These are phyloP conservation scores for Oxystoma pomonae DNA, from an alignment of 2,888 invertebrate genomes.

Conservation along the genomic window DNA sequence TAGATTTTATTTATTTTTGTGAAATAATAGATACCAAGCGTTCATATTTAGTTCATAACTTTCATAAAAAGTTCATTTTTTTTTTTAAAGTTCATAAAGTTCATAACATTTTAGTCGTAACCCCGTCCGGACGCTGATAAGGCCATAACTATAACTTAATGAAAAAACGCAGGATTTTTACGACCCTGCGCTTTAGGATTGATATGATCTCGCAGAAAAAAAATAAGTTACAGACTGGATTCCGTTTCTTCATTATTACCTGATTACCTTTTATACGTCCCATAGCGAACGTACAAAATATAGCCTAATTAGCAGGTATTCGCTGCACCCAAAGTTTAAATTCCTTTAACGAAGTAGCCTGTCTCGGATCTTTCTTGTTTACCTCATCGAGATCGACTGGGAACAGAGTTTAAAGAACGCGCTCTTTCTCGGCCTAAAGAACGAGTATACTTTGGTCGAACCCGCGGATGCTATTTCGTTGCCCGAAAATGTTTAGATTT, in stretches of 20 bases:
- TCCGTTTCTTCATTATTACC: not conserved
- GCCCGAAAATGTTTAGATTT: conserved; percentile 30
- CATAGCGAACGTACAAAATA: conserved; percentile 29
- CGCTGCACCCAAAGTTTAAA: conserved; percentile 4
- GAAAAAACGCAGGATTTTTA: not conserved
- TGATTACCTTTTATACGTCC: conserved; percentile 26
- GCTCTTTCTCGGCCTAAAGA: not conserved
- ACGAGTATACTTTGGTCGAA: not conserved
- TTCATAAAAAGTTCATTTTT: too few species aligned
- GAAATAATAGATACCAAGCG: too few species aligned
- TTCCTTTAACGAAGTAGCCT: not conserved
- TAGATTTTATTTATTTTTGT: too few species aligned
- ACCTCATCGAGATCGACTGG: not conserved
- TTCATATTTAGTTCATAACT: too few species aligned
- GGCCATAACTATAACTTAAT: not conserved
- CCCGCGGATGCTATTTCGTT: not conserved
- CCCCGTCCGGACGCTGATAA: too few species aligned
- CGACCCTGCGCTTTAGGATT: not conserved
- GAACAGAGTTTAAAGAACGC: not conserved
- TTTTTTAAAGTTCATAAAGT: too few species aligned
- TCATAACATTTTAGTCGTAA: too few species aligned
- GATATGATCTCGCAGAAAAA: not conserved
- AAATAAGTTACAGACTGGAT: not conserved
- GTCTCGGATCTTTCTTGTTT: not conserved
- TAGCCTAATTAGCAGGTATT: conserved; percentile 35